A percentile compares a stretch with the other conserved stretches of the same genome.
These are phyloP conservation scores for Phrynosoma blainvillii DNA, from an alignment of 2,113 vertebrate species.

Conservation along the genomic window DNA sequence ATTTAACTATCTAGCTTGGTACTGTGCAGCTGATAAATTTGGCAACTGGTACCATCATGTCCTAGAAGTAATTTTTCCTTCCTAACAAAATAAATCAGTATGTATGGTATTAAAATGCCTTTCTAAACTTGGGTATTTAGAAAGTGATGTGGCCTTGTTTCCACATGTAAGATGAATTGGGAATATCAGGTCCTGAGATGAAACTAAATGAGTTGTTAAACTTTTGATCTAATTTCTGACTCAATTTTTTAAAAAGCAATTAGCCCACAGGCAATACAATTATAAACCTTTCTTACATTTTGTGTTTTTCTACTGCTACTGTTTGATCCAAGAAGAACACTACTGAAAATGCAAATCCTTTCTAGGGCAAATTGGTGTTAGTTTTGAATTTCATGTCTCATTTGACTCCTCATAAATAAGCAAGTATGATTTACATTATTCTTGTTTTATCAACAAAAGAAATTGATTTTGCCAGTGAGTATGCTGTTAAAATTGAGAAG, in stretches of 20 bases:
- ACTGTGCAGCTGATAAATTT: constrained; percentile 18
- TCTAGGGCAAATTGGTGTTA: background rate
- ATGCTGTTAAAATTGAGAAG: background rate
- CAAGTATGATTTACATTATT: background rate
- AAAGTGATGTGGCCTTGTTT: background rate
- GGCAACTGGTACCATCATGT: background rate
- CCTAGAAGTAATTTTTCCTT: background rate
- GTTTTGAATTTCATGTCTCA: background rate
- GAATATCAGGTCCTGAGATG: background rate
- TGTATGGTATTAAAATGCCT: background rate
- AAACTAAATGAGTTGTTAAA: background rate
- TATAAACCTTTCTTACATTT: background rate
- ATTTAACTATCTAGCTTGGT: background rate
- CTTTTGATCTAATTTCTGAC: background rate
- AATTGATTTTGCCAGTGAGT: constrained; percentile 17
- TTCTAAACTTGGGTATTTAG: background rate
- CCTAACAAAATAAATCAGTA: background rate
- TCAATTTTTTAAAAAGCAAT: background rate
- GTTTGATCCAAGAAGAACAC: background rate
- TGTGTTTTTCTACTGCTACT: background rate
- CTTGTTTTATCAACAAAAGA: background rate
- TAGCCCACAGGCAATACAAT: background rate
- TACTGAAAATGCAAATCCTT: background rate
- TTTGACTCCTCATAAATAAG: background rate
- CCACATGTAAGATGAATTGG: background rate